These are phyloP conservation scores for Schizothorax lantsangensis DNA, from an alignment of 2,797 vertebrate species.

Conservation along the genomic window DNA sequence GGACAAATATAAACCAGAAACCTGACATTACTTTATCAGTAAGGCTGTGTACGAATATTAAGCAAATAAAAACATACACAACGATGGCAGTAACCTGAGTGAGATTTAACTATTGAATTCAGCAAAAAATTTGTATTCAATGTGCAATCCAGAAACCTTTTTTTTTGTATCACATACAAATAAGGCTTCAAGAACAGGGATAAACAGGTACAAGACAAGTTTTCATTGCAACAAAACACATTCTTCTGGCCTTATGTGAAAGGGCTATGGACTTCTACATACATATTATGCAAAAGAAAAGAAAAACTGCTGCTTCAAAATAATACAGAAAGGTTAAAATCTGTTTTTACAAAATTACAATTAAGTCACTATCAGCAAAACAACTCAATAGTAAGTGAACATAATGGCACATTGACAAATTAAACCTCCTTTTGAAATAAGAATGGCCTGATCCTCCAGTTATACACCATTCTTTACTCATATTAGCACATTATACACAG, in stretches of 20 bases:
- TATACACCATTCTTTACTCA: not conserved
- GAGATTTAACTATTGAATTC: constrained; percentile 41
- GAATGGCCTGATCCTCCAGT: constrained; percentile 8
- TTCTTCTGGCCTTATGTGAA: constrained; percentile 9
- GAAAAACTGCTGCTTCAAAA: not conserved
- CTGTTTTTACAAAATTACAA: constrained; percentile 1
- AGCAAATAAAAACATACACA: constrained; percentile 37
- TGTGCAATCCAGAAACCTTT: constrained; percentile 37
- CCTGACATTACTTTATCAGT: constrained; percentile 25
- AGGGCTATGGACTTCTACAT: constrained; percentile 10
- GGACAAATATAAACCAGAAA: constrained; percentile 26
- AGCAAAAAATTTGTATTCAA: constrained; percentile 25
- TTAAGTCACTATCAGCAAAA: constrained; percentile 1
- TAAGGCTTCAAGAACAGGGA: constrained; percentile 44
- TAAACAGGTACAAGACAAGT: constrained; percentile 21
- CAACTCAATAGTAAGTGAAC: not conserved
- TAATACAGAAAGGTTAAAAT: not conserved
- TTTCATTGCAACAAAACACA: constrained; percentile 13
- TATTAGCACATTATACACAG: constrained; percentile 10
- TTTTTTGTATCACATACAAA: constrained; percentile 25
- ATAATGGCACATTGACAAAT: constrained; percentile 15
- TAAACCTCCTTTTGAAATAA: not conserved
- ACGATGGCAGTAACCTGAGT: constrained; percentile 38
- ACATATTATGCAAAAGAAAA: not conserved
- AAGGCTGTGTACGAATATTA: constrained; percentile 34